Percentiles rank a stretch among this genome's conserved stretches.
Conservation (phyloP, 2,797 vertebrate genomes). For the Labeo calbasu region DNA sequence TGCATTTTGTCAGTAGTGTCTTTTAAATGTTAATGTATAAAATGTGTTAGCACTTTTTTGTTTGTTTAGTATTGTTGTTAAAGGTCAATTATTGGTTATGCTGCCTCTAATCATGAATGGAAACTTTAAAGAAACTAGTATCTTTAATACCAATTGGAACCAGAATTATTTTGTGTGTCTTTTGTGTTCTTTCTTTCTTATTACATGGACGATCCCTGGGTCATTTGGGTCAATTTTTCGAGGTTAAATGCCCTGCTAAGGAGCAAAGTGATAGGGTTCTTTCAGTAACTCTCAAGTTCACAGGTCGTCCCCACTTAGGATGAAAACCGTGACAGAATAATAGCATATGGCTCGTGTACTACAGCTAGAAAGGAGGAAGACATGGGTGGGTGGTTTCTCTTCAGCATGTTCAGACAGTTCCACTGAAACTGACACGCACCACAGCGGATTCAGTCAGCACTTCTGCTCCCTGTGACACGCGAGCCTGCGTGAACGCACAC, state of each 20-base stretch:
- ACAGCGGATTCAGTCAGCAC: slow-evolving; percentile 48
- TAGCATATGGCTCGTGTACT: not conserved
- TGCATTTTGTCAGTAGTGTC: not conserved
- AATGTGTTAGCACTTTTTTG: not conserved
- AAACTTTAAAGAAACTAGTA: not conserved
- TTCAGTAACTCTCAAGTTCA: not conserved
- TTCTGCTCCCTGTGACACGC: slow-evolving; percentile 36
- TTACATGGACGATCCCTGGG: not conserved
- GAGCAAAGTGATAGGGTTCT: not conserved
- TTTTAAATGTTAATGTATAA: not conserved
- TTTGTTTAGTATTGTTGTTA: not conserved
- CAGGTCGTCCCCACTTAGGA: not conserved
- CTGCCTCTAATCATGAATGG: not conserved
- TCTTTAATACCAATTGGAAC: no score
- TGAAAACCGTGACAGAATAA: slow-evolving; percentile 11
- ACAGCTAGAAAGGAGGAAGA: slow-evolving; percentile 35
- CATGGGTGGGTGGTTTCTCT: slow-evolving; percentile 56
- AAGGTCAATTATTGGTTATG: not conserved
- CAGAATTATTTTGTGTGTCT: not conserved
- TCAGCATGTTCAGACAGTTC: slow-evolving; percentile 74
- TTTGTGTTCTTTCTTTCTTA: not conserved
- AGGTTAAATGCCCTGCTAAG: not conserved
- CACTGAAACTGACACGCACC: slow-evolving; percentile 74
- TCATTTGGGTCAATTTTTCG: not conserved
- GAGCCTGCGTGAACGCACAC: slow-evolving; percentile 23